These are phyloP conservation scores for Battus philenor DNA, from an alignment of 1,140 invertebrate species.

Conservation along the genomic window DNA sequence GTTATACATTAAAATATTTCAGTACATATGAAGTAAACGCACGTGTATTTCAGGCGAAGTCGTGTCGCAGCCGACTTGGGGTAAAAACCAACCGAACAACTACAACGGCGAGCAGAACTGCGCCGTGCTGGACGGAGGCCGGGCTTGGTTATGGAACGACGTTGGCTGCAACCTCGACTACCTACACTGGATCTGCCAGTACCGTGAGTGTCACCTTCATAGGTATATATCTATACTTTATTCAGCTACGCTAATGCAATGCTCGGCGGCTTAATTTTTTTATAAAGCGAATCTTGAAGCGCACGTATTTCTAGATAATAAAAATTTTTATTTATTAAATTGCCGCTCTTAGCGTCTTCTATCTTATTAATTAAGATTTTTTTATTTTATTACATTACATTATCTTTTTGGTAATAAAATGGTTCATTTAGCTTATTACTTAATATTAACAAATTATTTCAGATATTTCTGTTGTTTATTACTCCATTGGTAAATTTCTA, in stretches of 20 bases:
- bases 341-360: too few species aligned
- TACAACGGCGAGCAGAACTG: constrained; percentile 97
- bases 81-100: constrained; percentile 95
- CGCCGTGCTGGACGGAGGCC: constrained; percentile 91
- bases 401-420: too few species aligned
- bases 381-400: too few species aligned
- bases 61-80: constrained; percentile 89
- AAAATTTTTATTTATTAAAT: too few species aligned
- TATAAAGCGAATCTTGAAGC: background rate
- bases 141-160: constrained; percentile 95
- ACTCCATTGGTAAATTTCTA: too few species aligned
- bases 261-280: constrained; percentile 18
- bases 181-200: constrained; percentile 94
- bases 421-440: too few species aligned
- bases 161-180: constrained; percentile 95
- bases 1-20: too few species aligned
- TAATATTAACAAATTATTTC: too few species aligned
- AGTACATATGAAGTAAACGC: too few species aligned
- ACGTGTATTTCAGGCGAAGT: constrained; percentile 87
- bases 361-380: too few species aligned
- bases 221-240: constrained; percentile 66
- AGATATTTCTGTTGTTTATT: too few species aligned
- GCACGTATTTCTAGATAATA: too few species aligned
- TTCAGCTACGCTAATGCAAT: constrained; percentile 40
- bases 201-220: constrained; percentile 81